These are phyloP conservation scores for Sarcophaga subvicina DNA, from an alignment of 2,888 invertebrate species.

Conservation along the genomic window DNA sequence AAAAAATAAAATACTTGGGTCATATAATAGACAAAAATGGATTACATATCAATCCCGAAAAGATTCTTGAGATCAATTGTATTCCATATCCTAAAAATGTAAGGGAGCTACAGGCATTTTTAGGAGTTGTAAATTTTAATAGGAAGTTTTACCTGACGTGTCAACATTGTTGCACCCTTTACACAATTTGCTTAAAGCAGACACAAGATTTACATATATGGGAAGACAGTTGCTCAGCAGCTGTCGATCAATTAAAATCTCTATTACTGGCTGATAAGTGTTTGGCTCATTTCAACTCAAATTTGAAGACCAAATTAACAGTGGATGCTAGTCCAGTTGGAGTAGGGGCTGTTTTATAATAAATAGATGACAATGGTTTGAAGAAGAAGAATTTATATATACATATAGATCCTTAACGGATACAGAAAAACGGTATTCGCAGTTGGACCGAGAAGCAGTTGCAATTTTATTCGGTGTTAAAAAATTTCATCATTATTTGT, in stretches of 20 bases:
- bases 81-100: slow-evolving; percentile 67
- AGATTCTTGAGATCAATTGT: slow-evolving; percentile 71
- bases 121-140: slow-evolving; percentile 66
- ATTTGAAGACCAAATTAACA: slow-evolving; percentile 66
- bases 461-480: slow-evolving; percentile 76
- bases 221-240: slow-evolving; percentile 72
- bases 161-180: slow-evolving; percentile 33
- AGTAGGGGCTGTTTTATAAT: slow-evolving; percentile 76
- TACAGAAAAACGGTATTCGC: slow-evolving; percentile 75
- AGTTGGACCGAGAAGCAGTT: slow-evolving; percentile 73
- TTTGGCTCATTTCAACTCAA: slow-evolving; percentile 72
- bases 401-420: slow-evolving; percentile 63
- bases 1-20: slow-evolving; percentile 71
- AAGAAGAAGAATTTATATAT: slow-evolving; percentile 64
- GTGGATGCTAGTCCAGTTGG: too few relatives aligned
- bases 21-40: not conserved
- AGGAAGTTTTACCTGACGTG: not conserved
- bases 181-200: slow-evolving; percentile 35
- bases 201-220: slow-evolving; percentile 66
- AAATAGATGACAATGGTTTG: slow-evolving; percentile 74
- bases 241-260: slow-evolving; percentile 71
- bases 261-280: slow-evolving; percentile 36
- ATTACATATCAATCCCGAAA: slow-evolving; percentile 70
- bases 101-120: slow-evolving; percentile 41
- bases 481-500: slow-evolving; percentile 73